These are phyloP conservation scores for Gorsachius goisagi DNA, from an alignment of 2,113 vertebrate species.

Conservation along the genomic window DNA sequence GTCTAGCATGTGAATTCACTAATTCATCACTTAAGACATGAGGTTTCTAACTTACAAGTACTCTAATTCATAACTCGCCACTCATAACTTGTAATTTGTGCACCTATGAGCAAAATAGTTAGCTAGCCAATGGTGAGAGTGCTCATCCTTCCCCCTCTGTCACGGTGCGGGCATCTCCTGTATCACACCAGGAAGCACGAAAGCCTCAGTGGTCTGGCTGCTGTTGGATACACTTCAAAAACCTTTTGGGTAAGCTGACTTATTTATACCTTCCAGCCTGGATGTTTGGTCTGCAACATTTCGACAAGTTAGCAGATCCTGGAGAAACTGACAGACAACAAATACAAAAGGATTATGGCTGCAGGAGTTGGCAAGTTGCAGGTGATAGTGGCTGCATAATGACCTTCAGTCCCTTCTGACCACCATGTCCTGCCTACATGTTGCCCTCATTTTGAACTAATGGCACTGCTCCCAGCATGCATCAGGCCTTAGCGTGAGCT, in stretches of 20 bases:
- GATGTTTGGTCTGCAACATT: background rate
- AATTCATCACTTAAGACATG: background rate
- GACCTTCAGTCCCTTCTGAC: background rate
- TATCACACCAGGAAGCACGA: background rate
- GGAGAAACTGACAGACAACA: background rate
- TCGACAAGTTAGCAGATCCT: background rate
- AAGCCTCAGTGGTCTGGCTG: background rate
- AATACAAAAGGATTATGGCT: background rate
- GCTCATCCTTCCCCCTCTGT: background rate
- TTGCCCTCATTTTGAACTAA: background rate
- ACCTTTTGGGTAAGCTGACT: background rate
- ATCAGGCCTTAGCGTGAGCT: background rate
- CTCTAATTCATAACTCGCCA: background rate
- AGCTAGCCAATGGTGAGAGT: background rate
- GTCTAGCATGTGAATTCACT: background rate
- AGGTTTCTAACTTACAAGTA: background rate
- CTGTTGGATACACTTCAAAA: background rate
- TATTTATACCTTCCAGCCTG: background rate
- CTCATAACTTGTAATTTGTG: background rate
- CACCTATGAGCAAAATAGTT: background rate
- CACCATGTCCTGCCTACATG: background rate
- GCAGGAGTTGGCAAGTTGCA: background rate
- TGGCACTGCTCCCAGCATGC: background rate
- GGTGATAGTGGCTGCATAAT: background rate
- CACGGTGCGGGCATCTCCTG: fast-evolving